These are phyloP conservation scores for Meghimatium bilineatum DNA, from an alignment of 2,888 invertebrate species.

Conservation along the genomic window DNA sequence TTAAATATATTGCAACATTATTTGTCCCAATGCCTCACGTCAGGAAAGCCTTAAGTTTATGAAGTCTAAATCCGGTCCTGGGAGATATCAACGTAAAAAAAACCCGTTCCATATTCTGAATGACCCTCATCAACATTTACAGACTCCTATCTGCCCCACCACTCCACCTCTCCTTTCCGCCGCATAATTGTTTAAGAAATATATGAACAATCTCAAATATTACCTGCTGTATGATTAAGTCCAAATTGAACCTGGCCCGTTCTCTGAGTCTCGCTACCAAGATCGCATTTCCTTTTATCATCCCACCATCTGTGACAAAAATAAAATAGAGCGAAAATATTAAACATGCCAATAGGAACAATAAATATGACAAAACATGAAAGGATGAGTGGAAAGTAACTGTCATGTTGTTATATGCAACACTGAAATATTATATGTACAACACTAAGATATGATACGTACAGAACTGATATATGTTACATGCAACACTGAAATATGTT, in stretches of 20 bases:
- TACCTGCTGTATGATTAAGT: constrained; percentile 62
- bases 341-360: neutral
- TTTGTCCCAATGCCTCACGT: no score
- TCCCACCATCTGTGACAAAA: constrained; percentile 67
- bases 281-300: constrained; percentile 66
- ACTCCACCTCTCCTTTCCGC: no score
- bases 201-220: neutral
- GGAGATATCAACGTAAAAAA: no score
- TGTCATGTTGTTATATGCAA: no score
- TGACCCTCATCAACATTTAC: no score
- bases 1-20: no score
- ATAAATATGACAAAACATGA: neutral
- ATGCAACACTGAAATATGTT: no score
- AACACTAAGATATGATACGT: neutral
- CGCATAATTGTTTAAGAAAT: no score
- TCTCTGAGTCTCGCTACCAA: constrained; percentile 53
- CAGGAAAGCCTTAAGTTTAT: no score
- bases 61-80: no score
- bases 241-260: constrained; percentile 62
- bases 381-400: neutral
- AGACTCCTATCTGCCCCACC: no score
- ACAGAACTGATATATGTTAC: neutral
- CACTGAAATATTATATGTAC: neutral
- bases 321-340: neutral
- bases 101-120: no score